These are phyloP conservation scores for Sebastes iracundus DNA, from an alignment of 2,797 vertebrate genomes.

Conservation along the genomic window DNA sequence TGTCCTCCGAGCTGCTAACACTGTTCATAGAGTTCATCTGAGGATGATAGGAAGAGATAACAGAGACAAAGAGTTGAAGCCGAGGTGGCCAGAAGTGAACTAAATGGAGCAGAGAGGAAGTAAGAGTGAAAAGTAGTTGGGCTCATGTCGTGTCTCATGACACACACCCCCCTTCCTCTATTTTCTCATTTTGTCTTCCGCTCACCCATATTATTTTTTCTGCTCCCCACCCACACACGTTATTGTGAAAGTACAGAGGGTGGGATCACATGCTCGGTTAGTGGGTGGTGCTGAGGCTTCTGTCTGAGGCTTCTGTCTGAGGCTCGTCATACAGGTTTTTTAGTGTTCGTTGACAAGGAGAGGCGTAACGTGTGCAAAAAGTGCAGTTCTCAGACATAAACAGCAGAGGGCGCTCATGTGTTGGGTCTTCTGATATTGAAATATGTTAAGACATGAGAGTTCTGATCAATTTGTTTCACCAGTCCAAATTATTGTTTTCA, in stretches of 20 bases:
- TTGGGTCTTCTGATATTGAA: not conserved
- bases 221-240: conserved; percentile 55
- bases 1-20: conserved; percentile 90
- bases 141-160: conserved; percentile 45
- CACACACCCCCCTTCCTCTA: conserved; percentile 58
- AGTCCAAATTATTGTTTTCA: not conserved
- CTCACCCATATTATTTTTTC: conserved; percentile 29
- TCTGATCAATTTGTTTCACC: not conserved
- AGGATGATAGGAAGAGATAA: conserved; percentile 56
- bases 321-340: conserved; percentile 66
- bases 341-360: conserved; percentile 56
- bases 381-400: not conserved
- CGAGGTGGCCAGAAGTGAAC: conserved; percentile 18
- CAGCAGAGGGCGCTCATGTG: conserved; percentile 55
- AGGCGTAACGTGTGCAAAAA: conserved; percentile 32
- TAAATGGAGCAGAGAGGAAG: conserved; percentile 50
- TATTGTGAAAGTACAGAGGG: conserved; percentile 61
- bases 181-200: conserved; percentile 58
- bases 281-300: conserved; percentile 50
- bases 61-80: conserved; percentile 25
- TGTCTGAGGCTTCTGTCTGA: conserved; percentile 37
- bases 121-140: conserved; percentile 40
- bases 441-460: not conserved
- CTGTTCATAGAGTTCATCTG: conserved; percentile 90
- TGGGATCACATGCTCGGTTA: conserved; percentile 64